A percentile compares a stretch with the other conserved stretches of the same genome.
Conservation (phyloP, 2,113 vertebrate genomes). For the Alethe castanea region DNA sequence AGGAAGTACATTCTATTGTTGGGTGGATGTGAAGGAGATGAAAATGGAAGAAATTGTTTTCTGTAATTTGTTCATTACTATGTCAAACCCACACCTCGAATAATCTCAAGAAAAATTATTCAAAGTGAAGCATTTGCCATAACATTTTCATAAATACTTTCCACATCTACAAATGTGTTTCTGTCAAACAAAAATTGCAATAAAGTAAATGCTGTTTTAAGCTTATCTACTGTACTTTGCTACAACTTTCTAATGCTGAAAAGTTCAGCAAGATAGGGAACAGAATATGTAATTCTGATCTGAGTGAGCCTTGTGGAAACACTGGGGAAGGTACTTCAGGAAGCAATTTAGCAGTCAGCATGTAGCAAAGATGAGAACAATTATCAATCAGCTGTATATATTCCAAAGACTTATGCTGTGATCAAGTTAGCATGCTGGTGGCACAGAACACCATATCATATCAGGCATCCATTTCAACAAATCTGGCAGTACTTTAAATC, state of each 20-base stretch:
- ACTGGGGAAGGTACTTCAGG: constrained; percentile 15
- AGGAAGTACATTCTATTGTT: not conserved
- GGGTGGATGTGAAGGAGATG: not conserved
- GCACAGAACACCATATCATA: not conserved
- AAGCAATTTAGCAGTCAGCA: not conserved
- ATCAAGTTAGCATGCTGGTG: not conserved
- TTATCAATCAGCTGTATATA: not conserved
- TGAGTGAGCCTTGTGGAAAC: not conserved
- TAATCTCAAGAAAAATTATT: not conserved
- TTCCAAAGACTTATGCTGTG: not conserved
- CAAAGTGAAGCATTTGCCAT: not conserved
- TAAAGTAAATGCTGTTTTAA: not conserved
- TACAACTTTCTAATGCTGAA: not conserved
- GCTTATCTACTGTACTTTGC: not conserved
- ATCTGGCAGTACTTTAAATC: not conserved
- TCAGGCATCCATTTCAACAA: not conserved
- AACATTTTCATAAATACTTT: not conserved
- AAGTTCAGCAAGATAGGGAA: not conserved
- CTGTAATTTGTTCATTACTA: not conserved
- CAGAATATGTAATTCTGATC: not conserved
- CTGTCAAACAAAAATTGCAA: not conserved
- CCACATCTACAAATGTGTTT: not conserved
- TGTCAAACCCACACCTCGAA: not conserved
- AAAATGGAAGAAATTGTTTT: not conserved
- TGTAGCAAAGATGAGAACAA: not conserved